Evolutionary conservation across 2,888 invertebrate genomes (phyloP), one percentile per base, ranked within the genome.

Genomic region (Archips crataeganus): DNA sequence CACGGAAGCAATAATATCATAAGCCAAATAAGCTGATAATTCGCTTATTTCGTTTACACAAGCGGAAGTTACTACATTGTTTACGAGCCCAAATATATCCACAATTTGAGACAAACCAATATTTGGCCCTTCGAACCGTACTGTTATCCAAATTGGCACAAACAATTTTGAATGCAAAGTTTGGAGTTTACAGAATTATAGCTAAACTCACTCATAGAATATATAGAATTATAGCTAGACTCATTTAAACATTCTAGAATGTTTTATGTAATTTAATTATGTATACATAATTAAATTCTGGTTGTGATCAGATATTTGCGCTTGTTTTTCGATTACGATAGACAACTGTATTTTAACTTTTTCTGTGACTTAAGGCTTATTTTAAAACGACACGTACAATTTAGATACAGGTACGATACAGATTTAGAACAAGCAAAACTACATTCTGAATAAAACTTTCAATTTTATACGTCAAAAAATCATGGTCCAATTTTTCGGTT

Each of bases 21-120:
- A 51, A 63, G n/a, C 36, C 54, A 8, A 63, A 63, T 64, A 64
- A 47, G 36, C 47, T 36, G 36, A 57, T 47, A 45, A 45, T n/a
- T 39, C 2, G 2, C 10, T 45, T 59, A 70, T 23, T 64, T 64
- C 11, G 64, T 59, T 70, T 70, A n/a, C 54, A 45, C 11, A 45
- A 45, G 3, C 63, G 3, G 6, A 0, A 45, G 39, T 6, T 23
- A 57, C 32, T 32, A 13, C 32, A 13, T 13, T 47, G 70, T 64
- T 64, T 59, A 70, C 45, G 57, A 59, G 42, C 47, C 45, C 57
- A 64, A 65, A 66, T 51, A 51, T n/a, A 70, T 66, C 11, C 54
- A 54, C 54, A 61, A 67, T 67, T 57, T 67, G 36, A 72, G 62
- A 60, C 51, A 67, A 68, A 68, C 59, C 39, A 68, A 73, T 73